Evolutionary conservation across 2,797 vertebrate genomes (phyloP).

Genomic region (Acropternis orthonyx): DNA sequence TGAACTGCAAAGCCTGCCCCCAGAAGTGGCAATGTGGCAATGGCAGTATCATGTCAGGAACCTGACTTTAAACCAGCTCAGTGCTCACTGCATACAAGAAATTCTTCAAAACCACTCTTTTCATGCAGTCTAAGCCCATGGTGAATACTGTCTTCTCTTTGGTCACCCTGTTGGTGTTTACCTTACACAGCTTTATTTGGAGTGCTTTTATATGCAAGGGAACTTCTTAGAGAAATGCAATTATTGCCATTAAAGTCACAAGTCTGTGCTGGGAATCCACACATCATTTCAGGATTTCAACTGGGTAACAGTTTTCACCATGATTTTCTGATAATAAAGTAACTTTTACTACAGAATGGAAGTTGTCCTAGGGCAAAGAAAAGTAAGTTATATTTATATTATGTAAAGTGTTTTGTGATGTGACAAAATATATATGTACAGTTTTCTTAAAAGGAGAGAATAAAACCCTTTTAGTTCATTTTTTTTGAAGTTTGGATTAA

Average conservation of each 20-base stretch:
- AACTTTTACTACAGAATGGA: background rate
- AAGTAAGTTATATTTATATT: background rate
- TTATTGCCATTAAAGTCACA: background rate
- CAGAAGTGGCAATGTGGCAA: background rate
- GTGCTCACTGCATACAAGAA: fast-evolving
- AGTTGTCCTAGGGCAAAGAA: conserved; percentile 1
- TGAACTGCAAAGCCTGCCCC: background rate
- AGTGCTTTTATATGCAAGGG: background rate
- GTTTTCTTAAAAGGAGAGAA: background rate
- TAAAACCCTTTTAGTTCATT: background rate
- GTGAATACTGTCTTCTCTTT: background rate
- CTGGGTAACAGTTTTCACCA: background rate
- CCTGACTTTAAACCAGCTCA: background rate
- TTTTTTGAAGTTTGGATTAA: conserved; percentile 6
- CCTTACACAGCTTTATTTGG: background rate
- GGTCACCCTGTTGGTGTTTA: background rate
- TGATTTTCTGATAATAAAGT: background rate
- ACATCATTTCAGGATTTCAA: background rate
- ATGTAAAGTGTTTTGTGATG: conserved; percentile 15
- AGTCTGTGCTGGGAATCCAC: background rate
- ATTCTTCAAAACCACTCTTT: background rate
- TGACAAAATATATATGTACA: background rate
- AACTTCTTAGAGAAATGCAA: background rate
- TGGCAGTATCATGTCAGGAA: background rate
- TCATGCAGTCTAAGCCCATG: background rate